These are phyloP conservation scores for Phalera bucephala DNA, from an alignment of 2,888 invertebrate genomes.

Conservation along the genomic window DNA sequence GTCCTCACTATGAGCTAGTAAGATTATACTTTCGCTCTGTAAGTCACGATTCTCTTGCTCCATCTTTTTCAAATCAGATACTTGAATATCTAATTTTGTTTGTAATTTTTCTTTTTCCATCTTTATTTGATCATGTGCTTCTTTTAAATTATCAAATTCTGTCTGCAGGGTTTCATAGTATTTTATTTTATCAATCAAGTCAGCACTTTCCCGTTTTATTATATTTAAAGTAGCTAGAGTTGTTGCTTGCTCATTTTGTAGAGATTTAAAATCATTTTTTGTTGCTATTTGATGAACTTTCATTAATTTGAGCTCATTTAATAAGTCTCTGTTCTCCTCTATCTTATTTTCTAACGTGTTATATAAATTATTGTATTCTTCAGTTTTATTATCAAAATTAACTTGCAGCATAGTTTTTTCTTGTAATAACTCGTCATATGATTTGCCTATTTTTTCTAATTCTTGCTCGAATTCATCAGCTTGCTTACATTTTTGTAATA, in stretches of 20 bases:
- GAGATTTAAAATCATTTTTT: constrained; percentile 31
- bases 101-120: constrained; percentile 52
- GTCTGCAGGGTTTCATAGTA: constrained; percentile 45
- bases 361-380: constrained; percentile 44
- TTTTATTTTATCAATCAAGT: constrained; percentile 45
- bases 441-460: constrained; percentile 32
- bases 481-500: constrained; percentile 30
- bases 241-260: constrained; percentile 47
- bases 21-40: constrained; percentile 41
- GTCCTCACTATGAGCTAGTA: constrained; percentile 49
- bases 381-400: constrained; percentile 41
- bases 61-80: constrained; percentile 36
- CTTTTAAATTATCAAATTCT: constrained; percentile 46
- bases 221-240: constrained; percentile 38
- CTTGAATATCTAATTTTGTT: constrained; percentile 40
- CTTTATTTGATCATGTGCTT: constrained; percentile 35
- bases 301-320: constrained; percentile 37
- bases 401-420: constrained; percentile 43
- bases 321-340: constrained; percentile 49
- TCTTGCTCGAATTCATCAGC: constrained; percentile 34
- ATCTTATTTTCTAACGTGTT: constrained; percentile 46
- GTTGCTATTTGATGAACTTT: constrained; percentile 33
- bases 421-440: constrained; percentile 29
- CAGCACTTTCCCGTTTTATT: constrained; percentile 49
- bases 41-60: constrained; percentile 50